phyloP scores from a whole-genome alignment of 1,140 invertebrate species.

The Cydia amplana region DNA sequence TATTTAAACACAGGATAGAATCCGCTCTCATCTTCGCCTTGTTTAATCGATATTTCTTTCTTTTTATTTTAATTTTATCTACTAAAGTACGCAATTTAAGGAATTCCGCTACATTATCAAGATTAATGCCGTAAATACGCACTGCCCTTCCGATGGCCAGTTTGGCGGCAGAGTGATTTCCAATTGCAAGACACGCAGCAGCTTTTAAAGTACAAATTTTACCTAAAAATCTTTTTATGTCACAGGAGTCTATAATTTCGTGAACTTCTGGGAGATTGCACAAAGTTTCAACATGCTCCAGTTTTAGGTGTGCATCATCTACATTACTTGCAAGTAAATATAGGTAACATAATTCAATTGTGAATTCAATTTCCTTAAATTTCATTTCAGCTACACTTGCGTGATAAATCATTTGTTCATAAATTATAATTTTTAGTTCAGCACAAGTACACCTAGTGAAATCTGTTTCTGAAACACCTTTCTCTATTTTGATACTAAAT shows the following conservation, averaged over 20 bases:
- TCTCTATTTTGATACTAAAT: constrained; percentile 59
- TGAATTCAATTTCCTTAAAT: constrained; percentile 68
- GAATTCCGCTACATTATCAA: constrained; percentile 57
- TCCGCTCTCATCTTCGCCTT: constrained; percentile 56
- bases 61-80: constrained; percentile 47
- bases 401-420: constrained; percentile 64
- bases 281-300: constrained; percentile 66
- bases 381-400: constrained; percentile 66
- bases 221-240: constrained; percentile 62
- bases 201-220: constrained; percentile 68
- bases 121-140: constrained; percentile 56
- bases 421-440: constrained; percentile 64
- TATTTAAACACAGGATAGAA: constrained; percentile 69
- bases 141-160: constrained; percentile 54
- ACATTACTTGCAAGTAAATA: constrained; percentile 59
- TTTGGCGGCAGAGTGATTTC: constrained; percentile 58
- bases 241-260: constrained; percentile 46
- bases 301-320: constrained; percentile 56
- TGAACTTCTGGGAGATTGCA: constrained; percentile 45
- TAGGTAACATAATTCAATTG: constrained; percentile 63
- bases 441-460: constrained; percentile 64
- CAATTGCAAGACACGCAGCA: constrained; percentile 54
- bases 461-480: constrained; percentile 60
- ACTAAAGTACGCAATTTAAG: constrained; percentile 51
- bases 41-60: constrained; percentile 51